Evolutionary conservation across 2,797 vertebrate genomes (phyloP).

Genomic region (Gymnoscopelus braueri): DNA sequence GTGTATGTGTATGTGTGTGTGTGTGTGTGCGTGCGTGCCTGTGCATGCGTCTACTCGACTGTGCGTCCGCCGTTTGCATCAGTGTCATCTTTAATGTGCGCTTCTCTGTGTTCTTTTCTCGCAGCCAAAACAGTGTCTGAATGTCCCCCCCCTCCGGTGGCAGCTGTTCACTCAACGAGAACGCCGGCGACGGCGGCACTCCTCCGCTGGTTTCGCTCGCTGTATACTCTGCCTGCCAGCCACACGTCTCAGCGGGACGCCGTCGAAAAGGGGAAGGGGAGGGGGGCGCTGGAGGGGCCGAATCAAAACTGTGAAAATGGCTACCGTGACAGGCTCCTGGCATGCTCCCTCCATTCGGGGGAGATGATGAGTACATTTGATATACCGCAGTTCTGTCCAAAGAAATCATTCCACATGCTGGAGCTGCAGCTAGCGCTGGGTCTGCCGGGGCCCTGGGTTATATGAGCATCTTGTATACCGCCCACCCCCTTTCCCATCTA

Average conservation of each 20-base stretch:
- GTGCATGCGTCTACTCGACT: not conserved
- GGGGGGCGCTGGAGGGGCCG: constrained; percentile 47
- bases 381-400: constrained; percentile 52
- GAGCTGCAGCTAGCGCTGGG: constrained; percentile 27
- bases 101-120: constrained; percentile 11
- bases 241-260: constrained; percentile 64
- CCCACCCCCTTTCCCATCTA: constrained; percentile 54
- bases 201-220: constrained; percentile 53
- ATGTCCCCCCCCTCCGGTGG: constrained; percentile 53
- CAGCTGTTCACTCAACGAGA: constrained; percentile 66
- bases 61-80: not conserved
- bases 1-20: too few species aligned
- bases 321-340: constrained; percentile 64
- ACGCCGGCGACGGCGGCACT: constrained; percentile 63
- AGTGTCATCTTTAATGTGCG: not conserved
- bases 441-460: constrained; percentile 41
- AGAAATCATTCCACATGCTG: constrained; percentile 55
- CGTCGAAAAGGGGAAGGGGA: constrained; percentile 36
- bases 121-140: constrained; percentile 62
- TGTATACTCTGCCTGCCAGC: constrained; percentile 56
- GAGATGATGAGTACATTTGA: constrained; percentile 65
- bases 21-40: not conserved
- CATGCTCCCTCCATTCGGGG: constrained; percentile 54
- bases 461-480: constrained; percentile 41
- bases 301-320: constrained; percentile 65